phyloP scores from a whole-genome alignment of 2,797 vertebrate genomes.

The Ctenosaura bakeri region DNA sequence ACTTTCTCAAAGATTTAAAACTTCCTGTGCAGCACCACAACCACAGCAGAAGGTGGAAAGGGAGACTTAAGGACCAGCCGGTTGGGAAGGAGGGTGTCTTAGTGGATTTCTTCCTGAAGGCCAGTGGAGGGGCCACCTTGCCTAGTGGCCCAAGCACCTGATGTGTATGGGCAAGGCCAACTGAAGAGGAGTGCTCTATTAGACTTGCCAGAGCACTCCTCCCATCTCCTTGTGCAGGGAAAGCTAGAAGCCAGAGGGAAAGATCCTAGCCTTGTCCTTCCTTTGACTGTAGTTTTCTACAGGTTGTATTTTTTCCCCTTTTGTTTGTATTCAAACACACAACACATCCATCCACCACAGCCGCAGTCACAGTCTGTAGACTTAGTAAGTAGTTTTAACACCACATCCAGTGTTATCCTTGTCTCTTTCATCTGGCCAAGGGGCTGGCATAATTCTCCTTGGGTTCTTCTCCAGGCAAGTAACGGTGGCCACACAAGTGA shows the following conservation, averaged over 20 bases:
- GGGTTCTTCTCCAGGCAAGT: conserved; percentile 83
- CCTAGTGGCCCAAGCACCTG: not conserved
- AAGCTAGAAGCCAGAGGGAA: not conserved
- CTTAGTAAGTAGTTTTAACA: not conserved
- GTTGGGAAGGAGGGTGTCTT: not conserved
- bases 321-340: not conserved
- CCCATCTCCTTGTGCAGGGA: not conserved
- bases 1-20: not conserved
- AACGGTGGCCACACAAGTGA: conserved; percentile 91
- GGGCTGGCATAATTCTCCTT: not conserved
- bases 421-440: not conserved
- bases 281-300: not conserved
- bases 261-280: not conserved
- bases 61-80: not conserved
- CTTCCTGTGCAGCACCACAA: too few relatives aligned
- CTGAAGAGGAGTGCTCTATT: not conserved
- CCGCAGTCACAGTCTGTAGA: not conserved
- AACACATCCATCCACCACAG: not conserved
- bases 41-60: not conserved
- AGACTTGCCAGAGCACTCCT: not conserved
- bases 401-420: not conserved
- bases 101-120: not conserved
- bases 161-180: not conserved
- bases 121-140: too few relatives aligned
- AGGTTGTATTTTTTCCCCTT: not conserved